Evolutionary conservation across 2,797 vertebrate species (phyloP).

Genomic region (Platalea minor): DNA sequence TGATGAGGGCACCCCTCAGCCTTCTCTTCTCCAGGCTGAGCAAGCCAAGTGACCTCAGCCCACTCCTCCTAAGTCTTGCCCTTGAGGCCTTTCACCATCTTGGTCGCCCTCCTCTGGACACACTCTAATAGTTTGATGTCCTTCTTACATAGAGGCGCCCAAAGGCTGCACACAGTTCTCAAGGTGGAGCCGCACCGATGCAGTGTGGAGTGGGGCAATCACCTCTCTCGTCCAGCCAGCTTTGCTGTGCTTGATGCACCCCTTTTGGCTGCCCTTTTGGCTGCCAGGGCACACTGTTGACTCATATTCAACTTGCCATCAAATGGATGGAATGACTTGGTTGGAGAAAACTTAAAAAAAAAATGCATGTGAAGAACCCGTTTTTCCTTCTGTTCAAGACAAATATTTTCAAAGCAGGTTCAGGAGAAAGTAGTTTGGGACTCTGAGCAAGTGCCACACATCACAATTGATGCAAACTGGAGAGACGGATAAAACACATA

Average conservation of each 20-base stretch:
- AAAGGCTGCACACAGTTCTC: background rate
- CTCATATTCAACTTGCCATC: background rate
- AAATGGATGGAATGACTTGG: background rate
- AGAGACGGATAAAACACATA: background rate
- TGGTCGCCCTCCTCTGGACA: background rate
- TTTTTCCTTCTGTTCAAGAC: background rate
- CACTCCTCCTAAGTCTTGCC: accelerated
- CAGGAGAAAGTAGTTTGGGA: background rate
- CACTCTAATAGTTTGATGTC: background rate
- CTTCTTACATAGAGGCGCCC: background rate
- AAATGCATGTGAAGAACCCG: background rate
- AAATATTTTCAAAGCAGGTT: background rate
- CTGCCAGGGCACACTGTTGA: background rate
- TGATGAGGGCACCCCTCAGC: background rate
- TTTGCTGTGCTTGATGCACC: too few species aligned
- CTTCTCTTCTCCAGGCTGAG: background rate
- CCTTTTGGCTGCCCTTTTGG: background rate
- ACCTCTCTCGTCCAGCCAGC: accelerated
- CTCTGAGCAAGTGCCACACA: background rate
- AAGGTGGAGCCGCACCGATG: background rate
- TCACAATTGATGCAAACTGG: background rate
- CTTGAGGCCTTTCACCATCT: background rate
- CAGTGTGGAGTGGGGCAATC: background rate
- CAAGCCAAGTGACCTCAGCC: background rate
- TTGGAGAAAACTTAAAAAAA: background rate